Conservation (phyloP, 2,888 invertebrate species). For the Tanytarsus gracilentus region DNA sequence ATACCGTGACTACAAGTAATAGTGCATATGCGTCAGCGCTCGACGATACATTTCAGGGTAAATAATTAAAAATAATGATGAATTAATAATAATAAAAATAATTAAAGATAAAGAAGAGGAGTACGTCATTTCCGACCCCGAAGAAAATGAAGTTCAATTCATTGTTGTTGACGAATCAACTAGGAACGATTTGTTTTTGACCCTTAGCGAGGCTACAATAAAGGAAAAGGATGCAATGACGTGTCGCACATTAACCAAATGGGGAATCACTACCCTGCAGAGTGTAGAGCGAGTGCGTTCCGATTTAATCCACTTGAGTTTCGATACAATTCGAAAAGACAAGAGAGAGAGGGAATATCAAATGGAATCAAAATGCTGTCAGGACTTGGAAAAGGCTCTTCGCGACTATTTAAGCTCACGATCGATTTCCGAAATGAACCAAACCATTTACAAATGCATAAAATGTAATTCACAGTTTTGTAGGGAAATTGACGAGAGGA, state of each 20-base stretch:
- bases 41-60: conserved; percentile 19
- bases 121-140: conserved; percentile 39
- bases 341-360: conserved; percentile 50
- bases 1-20: background rate
- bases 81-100: too few species aligned
- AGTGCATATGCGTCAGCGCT: conserved; percentile 16
- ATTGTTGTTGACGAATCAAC: conserved; percentile 36
- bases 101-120: conserved; percentile 15
- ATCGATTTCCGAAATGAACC: conserved; percentile 45
- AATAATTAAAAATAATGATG: too few species aligned
- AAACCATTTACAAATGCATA: conserved; percentile 50
- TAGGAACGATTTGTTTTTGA: conserved; percentile 44
- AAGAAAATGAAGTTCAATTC: conserved; percentile 42
- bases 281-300: conserved; percentile 45
- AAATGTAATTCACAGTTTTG: conserved; percentile 55
- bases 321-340: conserved; percentile 53
- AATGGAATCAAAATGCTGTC: conserved; percentile 49
- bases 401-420: conserved; percentile 45
- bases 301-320: conserved; percentile 49
- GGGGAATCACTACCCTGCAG: conserved; percentile 47
- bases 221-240: conserved; percentile 46
- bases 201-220: conserved; percentile 45
- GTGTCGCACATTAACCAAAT: conserved; percentile 42
- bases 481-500: conserved; percentile 40
- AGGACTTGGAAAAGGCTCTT: conserved; percentile 45